A percentile compares a stretch with the other conserved stretches of the same genome.
These are phyloP conservation scores for Aix galericulata DNA, from an alignment of 2,113 vertebrate species.

Conservation along the genomic window DNA sequence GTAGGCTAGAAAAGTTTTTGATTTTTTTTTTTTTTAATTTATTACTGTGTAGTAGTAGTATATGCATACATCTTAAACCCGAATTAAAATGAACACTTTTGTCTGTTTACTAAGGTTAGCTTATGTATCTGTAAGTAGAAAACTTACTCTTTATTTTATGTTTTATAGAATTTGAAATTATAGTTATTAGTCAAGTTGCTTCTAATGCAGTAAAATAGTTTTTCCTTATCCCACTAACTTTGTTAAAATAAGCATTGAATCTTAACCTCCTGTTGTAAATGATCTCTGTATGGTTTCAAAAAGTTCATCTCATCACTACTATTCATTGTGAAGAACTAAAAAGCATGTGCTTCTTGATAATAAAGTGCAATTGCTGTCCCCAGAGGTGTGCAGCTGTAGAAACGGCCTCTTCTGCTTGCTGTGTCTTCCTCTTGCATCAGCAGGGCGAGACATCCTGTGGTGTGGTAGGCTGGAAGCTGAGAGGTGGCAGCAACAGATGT, in stretches of 20 bases:
- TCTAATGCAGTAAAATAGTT: not conserved
- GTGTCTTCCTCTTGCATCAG: not conserved
- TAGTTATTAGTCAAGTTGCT: not conserved
- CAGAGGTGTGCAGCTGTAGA: not conserved
- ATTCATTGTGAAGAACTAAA: not conserved
- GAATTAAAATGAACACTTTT: not conserved
- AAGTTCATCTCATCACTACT: not conserved
- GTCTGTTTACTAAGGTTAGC: not conserved
- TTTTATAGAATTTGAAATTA: not conserved
- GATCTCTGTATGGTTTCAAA: not conserved
- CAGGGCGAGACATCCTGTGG: not conserved
- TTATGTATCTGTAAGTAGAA: not conserved
- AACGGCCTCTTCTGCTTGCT: not conserved
- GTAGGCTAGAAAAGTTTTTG: not conserved
- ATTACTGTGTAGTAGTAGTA: not conserved
- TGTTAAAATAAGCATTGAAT: not conserved
- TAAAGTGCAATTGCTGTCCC: not conserved
- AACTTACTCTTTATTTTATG: not conserved
- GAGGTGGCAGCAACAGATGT: not conserved
- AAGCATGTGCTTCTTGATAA: not conserved
- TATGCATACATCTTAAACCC: not conserved
- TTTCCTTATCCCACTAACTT: not conserved
- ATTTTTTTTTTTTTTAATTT: constrained; percentile 1
- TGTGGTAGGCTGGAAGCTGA: not conserved
- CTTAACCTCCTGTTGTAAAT: not conserved